Conservation (phyloP, 2,888 invertebrate species). For the Keiferia lycopersicella region DNA sequence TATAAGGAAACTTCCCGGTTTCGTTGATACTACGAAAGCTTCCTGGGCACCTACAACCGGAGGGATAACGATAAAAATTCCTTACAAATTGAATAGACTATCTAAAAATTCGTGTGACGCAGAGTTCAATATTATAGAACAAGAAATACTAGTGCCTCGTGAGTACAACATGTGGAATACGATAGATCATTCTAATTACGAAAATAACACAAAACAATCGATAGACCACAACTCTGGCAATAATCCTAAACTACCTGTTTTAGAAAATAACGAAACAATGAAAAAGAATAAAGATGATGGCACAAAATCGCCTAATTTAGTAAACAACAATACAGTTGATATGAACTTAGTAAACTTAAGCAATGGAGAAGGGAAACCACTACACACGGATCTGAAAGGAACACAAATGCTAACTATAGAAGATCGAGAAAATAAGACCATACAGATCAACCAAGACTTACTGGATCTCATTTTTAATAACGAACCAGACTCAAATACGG, state of each 20-base stretch:
- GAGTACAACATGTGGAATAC: neutral
- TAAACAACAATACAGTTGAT: neutral
- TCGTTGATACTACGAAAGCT: slow-evolving; percentile 1
- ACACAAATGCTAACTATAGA: neutral
- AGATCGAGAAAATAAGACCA: neutral
- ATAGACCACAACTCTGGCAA: neutral
- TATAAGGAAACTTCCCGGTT: slow-evolving; percentile 2
- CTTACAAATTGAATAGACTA: neutral
- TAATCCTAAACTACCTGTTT: neutral
- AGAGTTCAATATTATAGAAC: neutral
- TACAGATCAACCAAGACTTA: neutral
- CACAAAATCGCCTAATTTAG: neutral
- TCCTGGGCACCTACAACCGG: neutral
- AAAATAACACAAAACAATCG: neutral
- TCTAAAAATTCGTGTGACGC: neutral
- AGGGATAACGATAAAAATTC: neutral
- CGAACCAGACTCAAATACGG: neutral
- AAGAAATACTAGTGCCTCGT: slow-evolving; percentile 7
- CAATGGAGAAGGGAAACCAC: neutral
- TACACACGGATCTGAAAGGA: neutral
- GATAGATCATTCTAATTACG: neutral
- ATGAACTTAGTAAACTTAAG: neutral
- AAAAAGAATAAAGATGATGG: neutral
- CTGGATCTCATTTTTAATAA: neutral
- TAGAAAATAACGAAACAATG: neutral